Conservation (phyloP, 2,113 vertebrate species). For the Petroica traversi region DNA sequence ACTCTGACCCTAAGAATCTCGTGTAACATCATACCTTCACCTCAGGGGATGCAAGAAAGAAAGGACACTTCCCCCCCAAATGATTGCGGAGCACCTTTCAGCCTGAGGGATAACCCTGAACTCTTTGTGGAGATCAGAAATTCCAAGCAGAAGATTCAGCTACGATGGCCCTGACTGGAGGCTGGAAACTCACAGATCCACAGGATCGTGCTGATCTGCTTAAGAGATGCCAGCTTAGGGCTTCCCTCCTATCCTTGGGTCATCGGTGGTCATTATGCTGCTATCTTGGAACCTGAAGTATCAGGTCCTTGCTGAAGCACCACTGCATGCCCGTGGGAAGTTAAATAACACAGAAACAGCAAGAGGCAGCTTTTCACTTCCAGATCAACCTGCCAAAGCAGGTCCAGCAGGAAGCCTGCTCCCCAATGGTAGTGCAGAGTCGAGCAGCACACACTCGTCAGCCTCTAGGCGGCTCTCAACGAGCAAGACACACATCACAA, state of each 20-base stretch:
- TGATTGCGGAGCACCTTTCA: neutral
- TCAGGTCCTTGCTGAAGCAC: neutral
- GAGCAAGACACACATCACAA: neutral
- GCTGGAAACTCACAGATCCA: neutral
- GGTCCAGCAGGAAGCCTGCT: neutral
- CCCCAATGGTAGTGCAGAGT: rapidly evolving
- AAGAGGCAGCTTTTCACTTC: neutral
- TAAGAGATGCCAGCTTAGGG: neutral
- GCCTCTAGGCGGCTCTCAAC: neutral
- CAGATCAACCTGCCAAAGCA: neutral
- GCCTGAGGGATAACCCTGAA: neutral
- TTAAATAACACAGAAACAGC: neutral
- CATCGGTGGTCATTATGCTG: neutral
- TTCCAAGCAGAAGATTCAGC: neutral
- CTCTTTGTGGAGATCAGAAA: neutral
- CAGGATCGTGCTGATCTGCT: neutral
- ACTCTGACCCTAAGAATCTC: neutral
- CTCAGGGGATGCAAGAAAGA: neutral
- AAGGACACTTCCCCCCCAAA: neutral
- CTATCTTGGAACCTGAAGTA: neutral
- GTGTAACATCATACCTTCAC: conserved; percentile 8
- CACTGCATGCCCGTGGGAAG: neutral
- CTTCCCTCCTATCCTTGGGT: neutral
- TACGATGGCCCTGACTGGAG: neutral
- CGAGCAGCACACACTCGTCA: neutral